These are phyloP conservation scores for Amphiprion percula DNA, from an alignment of 2,113 vertebrate genomes.

Conservation along the genomic window DNA sequence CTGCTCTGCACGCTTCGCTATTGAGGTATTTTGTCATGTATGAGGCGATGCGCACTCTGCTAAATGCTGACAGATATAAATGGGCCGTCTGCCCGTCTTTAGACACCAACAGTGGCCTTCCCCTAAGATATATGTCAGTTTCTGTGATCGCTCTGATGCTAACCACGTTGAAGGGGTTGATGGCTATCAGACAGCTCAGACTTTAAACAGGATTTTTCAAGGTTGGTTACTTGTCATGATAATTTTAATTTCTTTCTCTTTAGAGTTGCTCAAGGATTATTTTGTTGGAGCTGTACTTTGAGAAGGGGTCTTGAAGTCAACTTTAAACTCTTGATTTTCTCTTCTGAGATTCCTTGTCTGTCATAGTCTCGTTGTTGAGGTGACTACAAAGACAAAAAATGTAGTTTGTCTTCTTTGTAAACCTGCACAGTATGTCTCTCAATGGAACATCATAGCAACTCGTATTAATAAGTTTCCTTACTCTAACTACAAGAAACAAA, in stretches of 20 bases:
- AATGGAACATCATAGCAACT: constrained; percentile 5
- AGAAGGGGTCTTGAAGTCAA: constrained; percentile 38
- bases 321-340: constrained; percentile 36
- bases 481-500: neutral
- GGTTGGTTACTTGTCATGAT: constrained; percentile 44
- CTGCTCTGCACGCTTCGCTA: constrained; percentile 4
- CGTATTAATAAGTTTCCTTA: constrained; percentile 11
- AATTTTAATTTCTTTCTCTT: constrained; percentile 52
- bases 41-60: constrained; percentile 41
- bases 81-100: constrained; percentile 24
- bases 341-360: constrained; percentile 33
- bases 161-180: constrained; percentile 22
- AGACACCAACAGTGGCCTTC: constrained; percentile 25
- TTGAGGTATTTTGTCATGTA: constrained; percentile 34
- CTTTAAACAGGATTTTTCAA: constrained; percentile 54
- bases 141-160: constrained; percentile 33
- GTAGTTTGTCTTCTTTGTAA: constrained; percentile 20
- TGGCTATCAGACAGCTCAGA: constrained; percentile 37
- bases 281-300: constrained; percentile 43
- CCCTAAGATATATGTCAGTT: constrained; percentile 21
- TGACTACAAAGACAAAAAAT: constrained; percentile 17
- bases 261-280: constrained; percentile 35
- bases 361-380: neutral
- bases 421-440: constrained; percentile 11
- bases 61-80: constrained; percentile 54